Conservation (phyloP, 2,113 vertebrate species). For the Anoplopoma fimbria region DNA sequence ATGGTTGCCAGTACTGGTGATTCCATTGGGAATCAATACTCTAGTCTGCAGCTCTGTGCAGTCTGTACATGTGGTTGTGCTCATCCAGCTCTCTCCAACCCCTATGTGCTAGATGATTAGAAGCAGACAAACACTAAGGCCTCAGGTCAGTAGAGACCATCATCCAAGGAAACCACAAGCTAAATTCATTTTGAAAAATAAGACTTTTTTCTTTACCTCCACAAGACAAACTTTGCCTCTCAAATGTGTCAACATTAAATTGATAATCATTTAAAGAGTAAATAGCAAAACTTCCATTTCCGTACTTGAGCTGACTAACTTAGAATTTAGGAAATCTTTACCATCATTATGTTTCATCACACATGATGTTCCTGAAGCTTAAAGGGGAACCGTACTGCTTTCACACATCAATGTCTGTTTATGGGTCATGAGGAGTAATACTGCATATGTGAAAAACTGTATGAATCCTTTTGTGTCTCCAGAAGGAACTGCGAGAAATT, state of each 20-base stretch:
- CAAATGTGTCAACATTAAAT: not conserved
- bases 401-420: not conserved
- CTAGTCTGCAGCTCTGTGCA: not conserved
- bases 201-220: not conserved
- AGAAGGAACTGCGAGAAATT: not conserved
- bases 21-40: constrained; percentile 15
- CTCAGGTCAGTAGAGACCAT: not conserved
- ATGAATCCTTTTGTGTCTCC: not conserved
- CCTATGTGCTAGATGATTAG: not conserved
- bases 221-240: not conserved
- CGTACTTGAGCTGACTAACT: not conserved
- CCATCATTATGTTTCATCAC: not conserved
- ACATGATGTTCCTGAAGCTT: not conserved
- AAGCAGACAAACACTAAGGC: not conserved
- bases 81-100: not conserved
- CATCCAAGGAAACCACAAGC: not conserved
- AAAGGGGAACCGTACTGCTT: not conserved
- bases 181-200: not conserved
- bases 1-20: not conserved
- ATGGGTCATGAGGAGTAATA: not conserved
- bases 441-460: not conserved
- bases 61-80: not conserved
- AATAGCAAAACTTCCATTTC: not conserved
- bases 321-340: not conserved
- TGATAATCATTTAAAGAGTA: not conserved